Conservation (phyloP, 1,140 invertebrate species). For the Tetramorium parvispinum region DNA sequence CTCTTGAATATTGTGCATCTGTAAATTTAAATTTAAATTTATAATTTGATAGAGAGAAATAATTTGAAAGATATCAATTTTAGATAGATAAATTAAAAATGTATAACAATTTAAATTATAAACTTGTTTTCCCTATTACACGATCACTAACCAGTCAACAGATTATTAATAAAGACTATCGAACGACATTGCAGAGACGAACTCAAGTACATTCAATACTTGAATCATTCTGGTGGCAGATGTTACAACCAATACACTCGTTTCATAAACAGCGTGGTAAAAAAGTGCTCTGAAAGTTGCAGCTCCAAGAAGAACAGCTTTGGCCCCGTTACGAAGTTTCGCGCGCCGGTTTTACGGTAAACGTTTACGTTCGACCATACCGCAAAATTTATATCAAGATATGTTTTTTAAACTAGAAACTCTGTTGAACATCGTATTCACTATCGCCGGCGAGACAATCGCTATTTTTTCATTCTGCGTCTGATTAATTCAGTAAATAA, state of each 20-base stretch:
- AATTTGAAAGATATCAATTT: not conserved
- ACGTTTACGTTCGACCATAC: constrained; percentile 33
- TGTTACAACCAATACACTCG: constrained; percentile 30
- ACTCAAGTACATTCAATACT: not conserved
- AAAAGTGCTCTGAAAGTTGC: constrained; percentile 30
- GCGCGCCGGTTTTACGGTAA: constrained; percentile 29
- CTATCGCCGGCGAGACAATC: not conserved
- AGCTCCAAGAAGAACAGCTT: constrained; percentile 14
- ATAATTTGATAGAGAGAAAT: too few species aligned
- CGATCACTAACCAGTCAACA: not conserved
- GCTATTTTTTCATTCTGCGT: not conserved
- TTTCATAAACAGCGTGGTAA: constrained; percentile 36
- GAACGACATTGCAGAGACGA: not conserved
- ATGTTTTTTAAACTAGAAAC: constrained; percentile 44
- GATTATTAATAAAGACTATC: not conserved
- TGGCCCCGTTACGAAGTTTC: constrained; percentile 40
- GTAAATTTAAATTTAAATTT: not conserved
- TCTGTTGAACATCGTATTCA: not conserved
- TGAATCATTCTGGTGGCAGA: not conserved
- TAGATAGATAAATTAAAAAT: not conserved
- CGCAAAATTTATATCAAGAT: constrained; percentile 48
- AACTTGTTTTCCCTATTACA: not conserved
- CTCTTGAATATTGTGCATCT: not conserved
- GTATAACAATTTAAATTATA: not conserved
- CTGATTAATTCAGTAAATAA: constrained; percentile 30